These are phyloP conservation scores for Brachionus rubens DNA, from an alignment of 1,140 invertebrate species.

Conservation along the genomic window DNA sequence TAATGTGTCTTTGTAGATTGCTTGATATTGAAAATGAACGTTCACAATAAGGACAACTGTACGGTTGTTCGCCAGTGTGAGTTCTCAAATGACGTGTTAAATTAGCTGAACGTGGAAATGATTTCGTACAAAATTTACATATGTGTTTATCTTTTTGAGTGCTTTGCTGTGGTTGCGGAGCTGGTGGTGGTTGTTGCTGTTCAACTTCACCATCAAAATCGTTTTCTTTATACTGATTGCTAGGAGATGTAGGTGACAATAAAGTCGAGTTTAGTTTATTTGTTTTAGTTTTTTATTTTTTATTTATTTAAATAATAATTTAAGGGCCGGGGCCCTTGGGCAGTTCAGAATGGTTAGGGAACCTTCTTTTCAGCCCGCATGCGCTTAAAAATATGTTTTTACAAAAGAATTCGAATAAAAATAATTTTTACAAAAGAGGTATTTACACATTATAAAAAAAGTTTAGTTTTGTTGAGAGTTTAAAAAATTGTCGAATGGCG, in stretches of 20 bases:
- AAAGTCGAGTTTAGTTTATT: constrained; percentile 5
- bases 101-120: constrained; percentile 94
- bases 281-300: background rate
- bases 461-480: too few relatives aligned
- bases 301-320: too few relatives aligned
- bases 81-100: constrained; percentile 89
- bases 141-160: constrained; percentile 33
- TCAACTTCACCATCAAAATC: background rate
- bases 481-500: too few relatives aligned
- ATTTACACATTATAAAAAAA: too few relatives aligned
- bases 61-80: constrained; percentile 92
- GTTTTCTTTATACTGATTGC: constrained; percentile 12
- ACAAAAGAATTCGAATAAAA: too few relatives aligned
- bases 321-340: too few relatives aligned
- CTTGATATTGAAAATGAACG: constrained; percentile 96
- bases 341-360: too few relatives aligned
- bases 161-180: too few relatives aligned
- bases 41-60: constrained; percentile 96
- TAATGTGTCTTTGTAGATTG: constrained; percentile 93
- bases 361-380: too few relatives aligned
- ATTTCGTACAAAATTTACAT: constrained; percentile 77
- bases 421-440: too few relatives aligned
- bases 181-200: too few relatives aligned
- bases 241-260: constrained; percentile 24
- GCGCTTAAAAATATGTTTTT: too few relatives aligned